Base-by-base conservation (phyloP, 2,797 vertebrate species). In the Cyclopterus lumpus region DNA sequence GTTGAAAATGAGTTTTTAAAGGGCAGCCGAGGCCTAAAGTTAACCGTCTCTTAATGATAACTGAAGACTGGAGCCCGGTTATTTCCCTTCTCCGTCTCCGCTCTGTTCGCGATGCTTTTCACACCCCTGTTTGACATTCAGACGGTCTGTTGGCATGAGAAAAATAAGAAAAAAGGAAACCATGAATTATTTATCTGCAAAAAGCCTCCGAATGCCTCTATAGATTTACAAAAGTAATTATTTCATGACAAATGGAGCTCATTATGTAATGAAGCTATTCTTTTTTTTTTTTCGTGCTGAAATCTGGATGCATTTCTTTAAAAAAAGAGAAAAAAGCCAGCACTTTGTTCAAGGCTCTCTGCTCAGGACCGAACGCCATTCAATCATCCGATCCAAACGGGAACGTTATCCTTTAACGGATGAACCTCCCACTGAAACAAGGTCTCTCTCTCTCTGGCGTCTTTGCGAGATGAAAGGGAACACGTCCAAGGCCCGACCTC, bases 301-400 rank as follows among this genome's bases (percentile, higher is more conserved):
- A 18, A 46, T 46, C 9, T 55, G 24, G 5, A 60, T 0, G 3
- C 3, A 1, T 36, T 60, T 61, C 8, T 28, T 28, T 8, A 6
- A 24, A 28, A 46, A 1, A 20, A 34, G 1, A 3, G 24, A 63
- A 5, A 14, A 46, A 28, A 4, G 61, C 11, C 3, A 10, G 58
- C 20, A 4, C 14, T 15, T 11, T 18, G 28, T 48, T 73, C 59
- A 42, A 73, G 57, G 73, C 26, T n/a, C 22, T 62, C 6, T 26
- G 57, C 48, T 62, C 6, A 1, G 51, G 34, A 58, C 57, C 24
- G 24, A 70, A 53, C 38, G 14, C 1, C 16, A 3, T 75, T 53
- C 76, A 77, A 71, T 83, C 65, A 72, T 67, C 49, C 20, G n/a
- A 72, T 36, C 34, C 67, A 73, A 82, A 81, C 59, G 44, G n/a